These are phyloP conservation scores for Epinotia ramella DNA, from an alignment of 2,888 invertebrate genomes.

Conservation along the genomic window DNA sequence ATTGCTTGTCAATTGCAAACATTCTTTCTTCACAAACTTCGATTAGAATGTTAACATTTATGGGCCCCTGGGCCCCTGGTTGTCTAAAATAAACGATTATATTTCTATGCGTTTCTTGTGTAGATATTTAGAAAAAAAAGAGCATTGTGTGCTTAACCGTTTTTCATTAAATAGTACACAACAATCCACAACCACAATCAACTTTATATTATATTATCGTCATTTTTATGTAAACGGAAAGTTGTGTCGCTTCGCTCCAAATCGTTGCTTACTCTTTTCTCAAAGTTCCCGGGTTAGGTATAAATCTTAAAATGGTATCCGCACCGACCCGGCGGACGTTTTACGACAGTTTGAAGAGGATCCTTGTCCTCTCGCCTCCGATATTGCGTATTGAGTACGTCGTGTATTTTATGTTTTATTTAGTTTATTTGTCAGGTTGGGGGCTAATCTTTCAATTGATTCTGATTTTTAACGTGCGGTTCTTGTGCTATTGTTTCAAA, in stretches of 20 bases:
- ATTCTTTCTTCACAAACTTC: no score
- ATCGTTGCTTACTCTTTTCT: conserved; percentile 37
- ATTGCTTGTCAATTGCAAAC: no score
- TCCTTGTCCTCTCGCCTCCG: conserved; percentile 52
- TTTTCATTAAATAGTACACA: no score
- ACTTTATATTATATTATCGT: no score
- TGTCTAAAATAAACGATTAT: no score
- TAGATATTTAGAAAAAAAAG: no score
- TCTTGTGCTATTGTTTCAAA: not conserved
- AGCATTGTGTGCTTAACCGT: no score
- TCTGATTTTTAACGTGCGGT: not conserved
- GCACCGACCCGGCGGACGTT: conserved; percentile 58
- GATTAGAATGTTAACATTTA: no score
- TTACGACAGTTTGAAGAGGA: conserved; percentile 62
- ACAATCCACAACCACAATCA: no score
- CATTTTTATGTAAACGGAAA: not conserved
- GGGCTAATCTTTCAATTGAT: conserved; percentile 14
- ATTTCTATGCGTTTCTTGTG: no score
- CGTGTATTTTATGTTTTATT: conserved; percentile 46
- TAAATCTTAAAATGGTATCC: conserved; percentile 66
- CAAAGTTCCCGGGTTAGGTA: conserved; percentile 60
- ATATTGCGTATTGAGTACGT: conserved; percentile 44
- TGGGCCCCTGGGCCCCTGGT: no score
- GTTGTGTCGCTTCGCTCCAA: not conserved
- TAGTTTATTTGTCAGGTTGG: conserved; percentile 38